Evolutionary conservation across 2,888 invertebrate genomes (phyloP), one percentile per base, ranked within the genome.

Genomic region (Cataglyphis livida): DNA sequence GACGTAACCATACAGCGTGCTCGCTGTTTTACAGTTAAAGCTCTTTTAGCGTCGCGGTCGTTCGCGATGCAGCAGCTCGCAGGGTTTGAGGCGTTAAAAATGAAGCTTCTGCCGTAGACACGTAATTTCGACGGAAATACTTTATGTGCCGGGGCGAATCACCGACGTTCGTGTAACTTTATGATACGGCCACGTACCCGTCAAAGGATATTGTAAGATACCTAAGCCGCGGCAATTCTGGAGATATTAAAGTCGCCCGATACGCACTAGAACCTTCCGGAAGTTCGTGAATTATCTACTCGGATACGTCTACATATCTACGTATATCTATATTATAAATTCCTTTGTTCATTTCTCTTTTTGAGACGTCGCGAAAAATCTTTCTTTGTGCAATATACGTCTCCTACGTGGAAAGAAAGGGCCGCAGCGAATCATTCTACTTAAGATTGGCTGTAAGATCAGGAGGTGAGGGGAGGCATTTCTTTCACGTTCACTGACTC

Each of bases 221-320:
- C 61, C 35, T 25, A 21, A 35, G 61, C 81, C 81, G 61, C 64
- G 76, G 18, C 64, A 81, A 21, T 48, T 35, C 61, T 21, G 76
- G 59, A 35, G 28, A 74, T 78, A 32, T 73, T 85, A 86, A 88
- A 81, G 68, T 76, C 32, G 10, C 18, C 15, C 48, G 41, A 15
- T 70, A 66, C 62, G 35, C 79, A 28, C 54, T 12, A 5, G 28
- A n/a, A 9, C 61, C 12, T 18, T n/a, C 35, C 74, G 82, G 79
- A 86, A 88, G 62, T 81, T 83, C 21, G 51, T 83, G 78, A 84
- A 90, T 90, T 85, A 86, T 88, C 84, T 76, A 81, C 75, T 48
- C 75, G 38, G 57, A 75, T 81, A 61, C 61, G 65, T 59, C 38
- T 51, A 41, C 65, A 28, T 41, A 65, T 71, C 41, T 51, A 51